A percentile compares a stretch with the other conserved stretches of the same genome.
Evolutionary conservation across 2,113 vertebrate species (phyloP).

Genomic region (Cyphomyrus plagiostoma): DNA sequence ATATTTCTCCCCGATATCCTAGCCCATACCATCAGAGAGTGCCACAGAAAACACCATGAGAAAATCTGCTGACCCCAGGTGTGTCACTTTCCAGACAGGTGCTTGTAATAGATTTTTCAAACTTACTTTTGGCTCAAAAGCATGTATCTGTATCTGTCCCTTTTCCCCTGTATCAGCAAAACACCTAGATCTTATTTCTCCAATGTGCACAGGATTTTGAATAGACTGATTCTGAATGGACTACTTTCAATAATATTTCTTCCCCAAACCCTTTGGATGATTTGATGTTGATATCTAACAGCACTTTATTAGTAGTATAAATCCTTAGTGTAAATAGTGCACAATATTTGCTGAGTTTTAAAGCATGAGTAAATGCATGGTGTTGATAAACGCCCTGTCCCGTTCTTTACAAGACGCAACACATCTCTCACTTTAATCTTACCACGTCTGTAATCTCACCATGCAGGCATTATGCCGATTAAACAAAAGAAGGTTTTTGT

Average conservation of each 20-base stretch:
- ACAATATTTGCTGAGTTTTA: background rate
- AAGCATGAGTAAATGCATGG: background rate
- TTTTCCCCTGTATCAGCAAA: background rate
- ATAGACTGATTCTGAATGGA: background rate
- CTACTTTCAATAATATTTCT: background rate
- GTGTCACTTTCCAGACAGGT: background rate
- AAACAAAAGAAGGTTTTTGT: background rate
- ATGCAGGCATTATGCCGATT: background rate
- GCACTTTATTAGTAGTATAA: background rate
- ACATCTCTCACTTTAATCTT: background rate
- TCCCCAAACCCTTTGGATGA: background rate
- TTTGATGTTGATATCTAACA: background rate
- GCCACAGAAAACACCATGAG: background rate
- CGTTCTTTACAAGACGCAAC: background rate
- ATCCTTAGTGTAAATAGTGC: background rate
- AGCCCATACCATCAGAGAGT: background rate
- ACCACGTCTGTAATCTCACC: background rate
- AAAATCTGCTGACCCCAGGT: background rate
- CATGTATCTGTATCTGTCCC: background rate
- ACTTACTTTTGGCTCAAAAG: background rate
- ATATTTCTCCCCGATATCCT: background rate
- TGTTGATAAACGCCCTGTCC: background rate
- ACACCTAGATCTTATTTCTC: background rate
- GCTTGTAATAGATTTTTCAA: background rate
- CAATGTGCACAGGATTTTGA: background rate